A percentile compares a stretch with the other conserved stretches of the same genome.
phyloP scores from a whole-genome alignment of 2,888 invertebrate species.

The Clusia tigrina region DNA sequence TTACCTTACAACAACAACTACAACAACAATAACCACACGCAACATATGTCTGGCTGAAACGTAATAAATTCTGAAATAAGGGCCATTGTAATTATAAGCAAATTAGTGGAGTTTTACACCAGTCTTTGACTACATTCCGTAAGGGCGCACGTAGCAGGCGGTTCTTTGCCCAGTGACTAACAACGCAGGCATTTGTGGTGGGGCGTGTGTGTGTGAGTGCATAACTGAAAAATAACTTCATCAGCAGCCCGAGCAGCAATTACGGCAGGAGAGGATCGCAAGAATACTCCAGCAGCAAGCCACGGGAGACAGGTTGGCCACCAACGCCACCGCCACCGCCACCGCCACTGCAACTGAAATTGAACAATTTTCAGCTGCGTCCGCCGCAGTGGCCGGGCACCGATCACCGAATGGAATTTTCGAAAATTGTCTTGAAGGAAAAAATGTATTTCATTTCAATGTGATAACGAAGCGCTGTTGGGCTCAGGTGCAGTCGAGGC shows the following conservation, averaged over 20 bases:
- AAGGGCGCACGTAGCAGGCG: no score
- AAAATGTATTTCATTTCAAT: slow-evolving; percentile 26
- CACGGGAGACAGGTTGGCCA: slow-evolving; percentile 54
- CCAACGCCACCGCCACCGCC: slow-evolving; percentile 42
- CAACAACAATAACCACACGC: background rate
- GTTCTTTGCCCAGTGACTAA: slow-evolving; percentile 45
- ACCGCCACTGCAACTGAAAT: slow-evolving; percentile 26
- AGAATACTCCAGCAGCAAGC: slow-evolving; percentile 34
- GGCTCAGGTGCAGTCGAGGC: no score
- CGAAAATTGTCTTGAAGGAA: slow-evolving; percentile 20
- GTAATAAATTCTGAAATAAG: background rate
- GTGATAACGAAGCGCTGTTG: slow-evolving; percentile 21
- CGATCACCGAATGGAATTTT: background rate
- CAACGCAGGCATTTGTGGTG: slow-evolving; percentile 40
- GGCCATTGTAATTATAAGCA: background rate
- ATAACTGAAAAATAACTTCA: slow-evolving; percentile 13
- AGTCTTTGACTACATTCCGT: slow-evolving; percentile 25
- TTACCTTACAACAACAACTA: slow-evolving; percentile 12
- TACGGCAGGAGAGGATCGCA: slow-evolving; percentile 44
- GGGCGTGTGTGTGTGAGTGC: background rate
- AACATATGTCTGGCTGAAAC: background rate
- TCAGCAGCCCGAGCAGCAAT: background rate
- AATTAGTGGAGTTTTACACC: slow-evolving; percentile 4
- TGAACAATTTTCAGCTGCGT: slow-evolving; percentile 31
- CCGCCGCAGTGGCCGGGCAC: background rate